Evolutionary conservation across 2,113 vertebrate species (phyloP).

Genomic region (Melozone crissalis): DNA sequence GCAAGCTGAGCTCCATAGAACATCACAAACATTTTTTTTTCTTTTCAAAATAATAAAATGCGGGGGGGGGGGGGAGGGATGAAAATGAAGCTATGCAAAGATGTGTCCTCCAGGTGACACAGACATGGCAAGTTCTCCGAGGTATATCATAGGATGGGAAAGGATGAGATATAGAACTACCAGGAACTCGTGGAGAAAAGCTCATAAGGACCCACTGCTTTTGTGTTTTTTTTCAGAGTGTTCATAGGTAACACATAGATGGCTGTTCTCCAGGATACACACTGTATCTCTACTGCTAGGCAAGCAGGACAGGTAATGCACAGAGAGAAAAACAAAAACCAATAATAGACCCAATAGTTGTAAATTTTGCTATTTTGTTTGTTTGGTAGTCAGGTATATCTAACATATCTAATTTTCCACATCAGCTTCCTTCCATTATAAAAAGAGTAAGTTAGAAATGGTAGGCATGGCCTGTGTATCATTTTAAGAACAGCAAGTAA

Average conservation of each 20-base stretch:
- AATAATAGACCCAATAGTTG: not conserved
- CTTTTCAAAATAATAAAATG: not conserved
- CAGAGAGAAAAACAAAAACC: not conserved
- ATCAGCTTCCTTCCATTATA: not conserved
- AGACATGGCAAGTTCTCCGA: not conserved
- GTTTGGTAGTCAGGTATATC: not conserved
- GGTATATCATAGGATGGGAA: not conserved
- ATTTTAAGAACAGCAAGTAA: not conserved
- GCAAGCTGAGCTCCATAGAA: not conserved
- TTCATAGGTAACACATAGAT: not conserved
- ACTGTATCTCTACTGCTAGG: not conserved
- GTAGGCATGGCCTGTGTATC: not conserved
- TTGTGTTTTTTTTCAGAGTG: not conserved
- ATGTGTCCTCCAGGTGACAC: not conserved
- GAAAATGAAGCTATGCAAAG: not conserved
- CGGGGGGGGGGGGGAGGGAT: rapidly evolving
- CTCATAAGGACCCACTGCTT: not conserved
- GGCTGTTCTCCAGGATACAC: not conserved
- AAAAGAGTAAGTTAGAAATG: not conserved
- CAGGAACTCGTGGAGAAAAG: not conserved
- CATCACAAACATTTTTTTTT: not conserved
- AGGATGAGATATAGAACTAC: not conserved
- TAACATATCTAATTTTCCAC: not conserved
- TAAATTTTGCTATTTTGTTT: not conserved
- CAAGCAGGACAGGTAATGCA: not conserved